Evolutionary conservation across 2,113 vertebrate species (phyloP), one percentile per base, ranked within the genome.

Genomic region (Scytalopus superciliaris): DNA sequence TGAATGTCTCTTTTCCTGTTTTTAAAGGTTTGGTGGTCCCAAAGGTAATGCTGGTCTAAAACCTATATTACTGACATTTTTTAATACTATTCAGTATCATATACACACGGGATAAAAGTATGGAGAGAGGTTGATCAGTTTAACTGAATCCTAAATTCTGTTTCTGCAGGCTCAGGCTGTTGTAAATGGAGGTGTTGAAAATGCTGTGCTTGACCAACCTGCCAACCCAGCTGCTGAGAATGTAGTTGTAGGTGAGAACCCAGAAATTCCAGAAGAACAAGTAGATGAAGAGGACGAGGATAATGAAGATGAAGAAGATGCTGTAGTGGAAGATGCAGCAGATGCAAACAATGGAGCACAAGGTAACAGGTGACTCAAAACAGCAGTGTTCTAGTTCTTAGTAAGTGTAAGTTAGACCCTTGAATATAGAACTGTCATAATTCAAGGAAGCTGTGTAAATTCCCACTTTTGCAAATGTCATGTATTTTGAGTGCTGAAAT

Each of bases 241-340:
- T 8, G 98, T 98, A 24, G 99, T 98, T 47, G 98, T 98, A 10
- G 98, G 98, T 1, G 99, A 99, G 86, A 98, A 99, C 84, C 99
- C 99, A 7, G 99, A 99, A 16, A 98, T 95, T 14, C 98, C 98
- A 89, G 98, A 98, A 28, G 99, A 99, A 37, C 98, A 98, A 89
- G 98, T 95, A 1, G 99, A 99, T 77, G 99, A 99, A 33, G 98
- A 99, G 19, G 99, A 99, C 62, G 98, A 99, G 10, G 99, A 99
- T 33, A 99, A 99, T 0, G 99, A 99, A 59, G 99, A 99, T 12
- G 99, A 99, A 60, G 99, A 99, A 13, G 99, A 99, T 10, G 99
- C 98, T 2, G 99, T 98, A 19, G 98, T 98, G 23, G 99, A 99
- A 88, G 99, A 99, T 70, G 99, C 97, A 22, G 99, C 97, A 11